Base-by-base conservation (phyloP, 1,140 invertebrate genomes). In the Condylostylus longicornis region DNA sequence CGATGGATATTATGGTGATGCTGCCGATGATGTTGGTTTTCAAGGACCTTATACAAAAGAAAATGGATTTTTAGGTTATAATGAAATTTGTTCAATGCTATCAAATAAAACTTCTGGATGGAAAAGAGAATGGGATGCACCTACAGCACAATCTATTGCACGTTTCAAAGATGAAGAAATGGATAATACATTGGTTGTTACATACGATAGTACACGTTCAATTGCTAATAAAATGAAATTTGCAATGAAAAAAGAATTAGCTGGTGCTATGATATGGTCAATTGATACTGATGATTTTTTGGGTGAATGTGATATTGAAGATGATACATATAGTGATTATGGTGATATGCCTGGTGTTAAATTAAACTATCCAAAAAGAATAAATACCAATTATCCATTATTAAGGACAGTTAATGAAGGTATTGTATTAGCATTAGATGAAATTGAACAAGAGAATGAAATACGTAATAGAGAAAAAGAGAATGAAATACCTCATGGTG, bases 21-120 rank as follows among this genome's bases (percentile, higher is more conserved):
- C 50, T 2, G 67, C 68, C 2, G 49, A 69, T 35, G 64, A 63
- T 4, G 57, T 58, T 4, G 79, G 80, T 2, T 77, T 82, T 51
- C 63, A 67, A 38, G 86, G 86, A 3, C 76, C 77, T 2, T 83
- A 69, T 42, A 90, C 83, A 0, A 64, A 67, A n/a, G 77, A 88
- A 56, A 68, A 74, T 47, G 88, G 87, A 1, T 85, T 86, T 44
- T 71, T 89, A 55, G 82, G 85, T 13, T 93, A 87, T 50, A 89
- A 90, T 60, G 85, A 90, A 46, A 53, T 58, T 28, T 61, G 57
- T 37, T 41, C 57, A 8, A 64, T 71, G 32, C 36, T 76, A 32
- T 54, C 62, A 18, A 66, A 64, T 20, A 54, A 54, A 34, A 57
- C 58, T 0, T 44, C 51, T 9, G 55, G 52, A 8, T 75, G 69